Evolutionary conservation across 2,113 vertebrate genomes (phyloP).

Genomic region (Butastur rufipennis): DNA sequence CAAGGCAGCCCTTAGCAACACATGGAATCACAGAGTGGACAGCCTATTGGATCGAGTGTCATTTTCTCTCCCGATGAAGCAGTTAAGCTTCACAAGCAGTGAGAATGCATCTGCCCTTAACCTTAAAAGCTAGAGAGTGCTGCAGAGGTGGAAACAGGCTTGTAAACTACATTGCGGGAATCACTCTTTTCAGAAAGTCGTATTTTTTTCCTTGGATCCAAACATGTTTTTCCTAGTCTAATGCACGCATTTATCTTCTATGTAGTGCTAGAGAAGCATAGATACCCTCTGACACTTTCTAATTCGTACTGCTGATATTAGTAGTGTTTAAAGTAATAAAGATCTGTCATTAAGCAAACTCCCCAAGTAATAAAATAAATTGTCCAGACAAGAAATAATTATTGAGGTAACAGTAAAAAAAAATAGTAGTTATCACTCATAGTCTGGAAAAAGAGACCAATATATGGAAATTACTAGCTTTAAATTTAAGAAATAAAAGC

Average conservation of each 20-base stretch:
- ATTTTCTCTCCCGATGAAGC: not conserved
- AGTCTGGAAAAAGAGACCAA: not conserved
- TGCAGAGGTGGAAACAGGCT: not conserved
- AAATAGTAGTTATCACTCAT: not conserved
- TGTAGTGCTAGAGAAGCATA: not conserved
- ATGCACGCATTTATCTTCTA: not conserved
- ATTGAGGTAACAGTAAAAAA: not conserved
- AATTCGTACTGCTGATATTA: not conserved
- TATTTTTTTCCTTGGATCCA: not conserved
- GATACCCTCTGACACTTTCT: not conserved
- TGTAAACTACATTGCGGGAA: not conserved
- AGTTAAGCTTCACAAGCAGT: not conserved
- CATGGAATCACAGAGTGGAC: not conserved
- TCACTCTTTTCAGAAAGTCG: not conserved
- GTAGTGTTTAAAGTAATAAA: not conserved
- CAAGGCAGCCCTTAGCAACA: constrained; percentile 29
- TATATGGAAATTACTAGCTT: not conserved
- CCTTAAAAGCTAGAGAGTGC: not conserved
- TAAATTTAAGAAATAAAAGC: not conserved
- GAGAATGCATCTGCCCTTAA: not conserved
- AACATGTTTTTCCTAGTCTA: not conserved
- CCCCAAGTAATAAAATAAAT: not conserved
- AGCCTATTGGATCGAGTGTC: not conserved
- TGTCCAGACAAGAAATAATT: not conserved
- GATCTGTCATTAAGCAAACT: not conserved